Base-by-base conservation (phyloP, 2,888 invertebrate species). In the Subacronicta megacephala region DNA sequence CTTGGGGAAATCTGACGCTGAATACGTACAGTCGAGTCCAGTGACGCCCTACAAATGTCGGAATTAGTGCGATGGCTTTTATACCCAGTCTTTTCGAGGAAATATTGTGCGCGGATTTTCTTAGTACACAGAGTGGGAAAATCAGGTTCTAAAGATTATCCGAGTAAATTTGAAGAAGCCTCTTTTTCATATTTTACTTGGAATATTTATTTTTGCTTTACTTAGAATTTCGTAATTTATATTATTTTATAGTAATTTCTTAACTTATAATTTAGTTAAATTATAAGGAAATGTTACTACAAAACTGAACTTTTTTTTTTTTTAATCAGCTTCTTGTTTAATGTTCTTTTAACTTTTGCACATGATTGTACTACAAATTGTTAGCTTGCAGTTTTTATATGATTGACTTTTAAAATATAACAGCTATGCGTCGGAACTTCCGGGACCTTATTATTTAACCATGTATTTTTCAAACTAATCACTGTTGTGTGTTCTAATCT, bases 1-100 rank as follows among this genome's bases (percentile, higher is more conserved):
- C 72, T 72, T 58, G 55, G 72, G 72, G 72, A 72, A 72, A 72
- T 72, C 76, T 75, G 33, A 46, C 41, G 41, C 43, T 73, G 77
- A 73, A 73, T 73, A 62, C 70, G 65, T 64, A 76, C 74, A 69
- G 47, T 65, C 60, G 53, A 35, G 54, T 62, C 55, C 66, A 70
- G 23, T 41, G 77, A 73, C 50, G 59, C 74, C 57, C 17, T 58
- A 76, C 57, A 73, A 73, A 73, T 69, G 57, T 53, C 35, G 35
- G 62, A 60, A 70, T 73, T 76, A 73, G 45, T 62, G 59, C 58
- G 52, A 58, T 63, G 52, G 42, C 56, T 45, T 59, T 50, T 66
- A 50, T 46, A 33, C 40, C 20, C 42, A 49, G 46, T 52, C 40
- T 43, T 47, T 60, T 16, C 15, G 17, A 26, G 29, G 29, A 53